These are phyloP conservation scores for Tapirus terrestris DNA, from an alignment of 2,113 vertebrate genomes.

Conservation along the genomic window DNA sequence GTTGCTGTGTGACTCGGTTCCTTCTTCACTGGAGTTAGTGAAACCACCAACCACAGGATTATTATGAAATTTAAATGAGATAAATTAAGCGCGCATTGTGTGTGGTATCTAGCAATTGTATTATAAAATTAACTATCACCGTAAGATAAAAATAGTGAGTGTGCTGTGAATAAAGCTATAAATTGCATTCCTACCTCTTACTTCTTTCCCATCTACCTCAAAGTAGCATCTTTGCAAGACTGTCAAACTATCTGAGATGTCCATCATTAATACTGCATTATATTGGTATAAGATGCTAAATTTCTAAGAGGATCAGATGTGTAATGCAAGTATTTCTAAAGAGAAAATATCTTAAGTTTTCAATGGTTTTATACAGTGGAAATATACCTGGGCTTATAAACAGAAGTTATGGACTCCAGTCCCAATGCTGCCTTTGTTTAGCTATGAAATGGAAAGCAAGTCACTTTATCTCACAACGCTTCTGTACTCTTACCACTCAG, in stretches of 20 bases:
- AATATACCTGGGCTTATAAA: not conserved
- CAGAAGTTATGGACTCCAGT: not conserved
- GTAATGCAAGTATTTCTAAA: not conserved
- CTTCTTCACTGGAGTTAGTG: not conserved
- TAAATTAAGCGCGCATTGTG: not conserved
- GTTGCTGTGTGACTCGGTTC: not conserved
- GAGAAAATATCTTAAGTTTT: not conserved
- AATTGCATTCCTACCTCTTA: not conserved
- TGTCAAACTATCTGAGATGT: not conserved
- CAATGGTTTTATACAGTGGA: not conserved
- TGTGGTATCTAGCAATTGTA: not conserved
- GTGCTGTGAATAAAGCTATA: not conserved
- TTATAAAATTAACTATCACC: not conserved
- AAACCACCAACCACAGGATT: not conserved
- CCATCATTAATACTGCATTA: not conserved
- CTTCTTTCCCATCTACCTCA: not conserved
- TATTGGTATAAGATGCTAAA: not conserved
- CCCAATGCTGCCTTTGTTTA: not conserved
- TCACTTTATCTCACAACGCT: not conserved
- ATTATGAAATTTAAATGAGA: not conserved
- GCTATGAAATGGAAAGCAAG: not conserved
- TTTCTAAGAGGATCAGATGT: not conserved
- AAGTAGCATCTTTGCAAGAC: not conserved
- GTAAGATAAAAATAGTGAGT: not conserved
- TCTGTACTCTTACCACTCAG: not conserved